A percentile compares a stretch with the other conserved stretches of the same genome.
Conservation (phyloP, 2,888 invertebrate species). For the Platynereis dumerilii region DNA sequence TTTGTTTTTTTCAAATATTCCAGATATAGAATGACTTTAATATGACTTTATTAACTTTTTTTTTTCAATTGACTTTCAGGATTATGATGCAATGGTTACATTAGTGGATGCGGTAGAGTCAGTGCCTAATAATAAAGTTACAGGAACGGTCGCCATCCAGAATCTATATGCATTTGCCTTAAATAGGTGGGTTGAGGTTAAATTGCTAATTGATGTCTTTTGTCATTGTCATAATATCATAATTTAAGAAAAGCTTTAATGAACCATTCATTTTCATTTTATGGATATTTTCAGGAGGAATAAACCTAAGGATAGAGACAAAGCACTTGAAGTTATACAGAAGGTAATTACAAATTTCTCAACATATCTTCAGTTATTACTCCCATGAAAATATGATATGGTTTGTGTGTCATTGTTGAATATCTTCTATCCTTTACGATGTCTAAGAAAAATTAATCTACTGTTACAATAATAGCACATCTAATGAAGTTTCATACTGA, state of each 20-base stretch:
- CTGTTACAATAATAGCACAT: too few species aligned
- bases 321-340: constrained; percentile 88
- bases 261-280: background rate
- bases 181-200: constrained; percentile 72
- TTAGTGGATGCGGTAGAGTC: constrained; percentile 91
- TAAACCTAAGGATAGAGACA: constrained; percentile 91
- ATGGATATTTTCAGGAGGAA: constrained; percentile 74
- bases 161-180: constrained; percentile 96
- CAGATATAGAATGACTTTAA: background rate
- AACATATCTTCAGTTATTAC: background rate
- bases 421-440: background rate
- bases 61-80: constrained; percentile 68
- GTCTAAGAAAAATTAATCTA: background rate
- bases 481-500: too few species aligned
- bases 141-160: constrained; percentile 85
- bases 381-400: too few species aligned
- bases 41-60: background rate
- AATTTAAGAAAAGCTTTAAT: background rate
- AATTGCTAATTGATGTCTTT: background rate
- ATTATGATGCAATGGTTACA: constrained; percentile 97
- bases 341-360: constrained; percentile 64
- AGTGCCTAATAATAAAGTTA: constrained; percentile 73
- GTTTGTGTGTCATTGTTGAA: background rate
- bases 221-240: background rate
- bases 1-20: background rate